These are phyloP conservation scores for Glyptemys insculpta DNA, from an alignment of 2,797 vertebrate genomes.

Conservation along the genomic window DNA sequence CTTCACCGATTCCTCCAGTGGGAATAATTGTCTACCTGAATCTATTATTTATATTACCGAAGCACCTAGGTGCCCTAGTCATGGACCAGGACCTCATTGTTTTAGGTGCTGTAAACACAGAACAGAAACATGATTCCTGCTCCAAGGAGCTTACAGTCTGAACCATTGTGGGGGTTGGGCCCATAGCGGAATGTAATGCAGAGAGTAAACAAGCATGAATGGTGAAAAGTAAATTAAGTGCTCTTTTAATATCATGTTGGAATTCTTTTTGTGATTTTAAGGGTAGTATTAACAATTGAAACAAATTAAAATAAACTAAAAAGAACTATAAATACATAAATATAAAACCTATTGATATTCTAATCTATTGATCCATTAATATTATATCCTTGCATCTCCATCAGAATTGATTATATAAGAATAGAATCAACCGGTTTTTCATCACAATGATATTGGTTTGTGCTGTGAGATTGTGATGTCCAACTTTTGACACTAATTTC, in stretches of 20 bases:
- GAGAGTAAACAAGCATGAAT: not conserved
- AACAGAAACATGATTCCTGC: not conserved
- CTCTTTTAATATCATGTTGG: not conserved
- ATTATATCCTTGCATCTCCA: not conserved
- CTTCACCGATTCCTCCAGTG: not conserved
- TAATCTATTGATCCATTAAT: not conserved
- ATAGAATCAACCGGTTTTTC: not conserved
- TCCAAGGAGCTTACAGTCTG: not conserved
- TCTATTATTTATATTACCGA: not conserved
- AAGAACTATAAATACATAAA: not conserved
- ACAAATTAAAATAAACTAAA: not conserved
- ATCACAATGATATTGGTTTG: not conserved
- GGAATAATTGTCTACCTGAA: not conserved
- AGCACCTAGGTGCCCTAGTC: not conserved
- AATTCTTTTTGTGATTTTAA: not conserved
- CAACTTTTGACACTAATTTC: conserved; percentile 25
- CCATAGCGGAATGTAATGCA: not conserved
- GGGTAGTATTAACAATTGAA: conserved; percentile 2
- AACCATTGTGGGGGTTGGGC: not conserved
- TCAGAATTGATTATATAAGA: conserved; percentile 1
- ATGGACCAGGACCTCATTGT: not conserved
- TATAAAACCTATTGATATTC: not conserved
- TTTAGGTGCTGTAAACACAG: not conserved
- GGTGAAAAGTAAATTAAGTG: not conserved
- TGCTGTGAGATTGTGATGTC: not conserved